Evolutionary conservation across 23 tunicate genomes (phyloP), one percentile per base, ranked within the genome.

Genomic region (Aplidium turbinatum): DNA sequence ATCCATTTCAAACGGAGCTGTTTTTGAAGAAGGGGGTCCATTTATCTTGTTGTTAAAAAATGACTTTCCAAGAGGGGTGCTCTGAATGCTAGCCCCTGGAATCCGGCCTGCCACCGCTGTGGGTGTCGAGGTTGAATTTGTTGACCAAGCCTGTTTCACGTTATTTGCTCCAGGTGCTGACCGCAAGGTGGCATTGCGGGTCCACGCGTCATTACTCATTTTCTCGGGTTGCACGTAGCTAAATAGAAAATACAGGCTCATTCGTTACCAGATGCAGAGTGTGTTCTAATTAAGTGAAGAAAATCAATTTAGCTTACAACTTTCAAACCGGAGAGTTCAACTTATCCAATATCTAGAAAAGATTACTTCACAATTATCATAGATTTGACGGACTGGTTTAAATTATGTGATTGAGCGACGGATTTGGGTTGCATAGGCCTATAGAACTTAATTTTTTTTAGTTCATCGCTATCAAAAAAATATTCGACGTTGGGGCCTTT

Each of bases 151-250:
- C 42, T 79, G 78, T 56, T 80, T 79, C 31, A 57, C 53, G 29
- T 80, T 30, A 29, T 23, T 47, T 25, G 26, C 36, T n/a, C 33
- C 36, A 3, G 57, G 31, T 39, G 73, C 50, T 9, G 72, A 45
- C 13, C 82, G 72, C 74, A 81, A 46, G 45, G 97, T 83, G 46
- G 91, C 68, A 34, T 66, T 78, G 24, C 74, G 74, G 20, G 86
- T 91, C 97, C 97, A 91, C 51, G 68, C 6, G 58, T 91, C 97
- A 32, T 2, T 60, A 72, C 86, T 78, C 2, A 55, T 24, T 46
- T 74, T 79, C 9, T 79, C 84, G n/a, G 97, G 97, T 51, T 61
- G 97, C 1, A 84, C 78, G 70, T 91, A 91, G 0, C 97, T 91
- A 33, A 16, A 40, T 73, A 45, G 23, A n/a, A 13, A 13, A 42